These are phyloP conservation scores for Burhinus bistriatus DNA, from an alignment of 2,113 vertebrate genomes.

Conservation along the genomic window DNA sequence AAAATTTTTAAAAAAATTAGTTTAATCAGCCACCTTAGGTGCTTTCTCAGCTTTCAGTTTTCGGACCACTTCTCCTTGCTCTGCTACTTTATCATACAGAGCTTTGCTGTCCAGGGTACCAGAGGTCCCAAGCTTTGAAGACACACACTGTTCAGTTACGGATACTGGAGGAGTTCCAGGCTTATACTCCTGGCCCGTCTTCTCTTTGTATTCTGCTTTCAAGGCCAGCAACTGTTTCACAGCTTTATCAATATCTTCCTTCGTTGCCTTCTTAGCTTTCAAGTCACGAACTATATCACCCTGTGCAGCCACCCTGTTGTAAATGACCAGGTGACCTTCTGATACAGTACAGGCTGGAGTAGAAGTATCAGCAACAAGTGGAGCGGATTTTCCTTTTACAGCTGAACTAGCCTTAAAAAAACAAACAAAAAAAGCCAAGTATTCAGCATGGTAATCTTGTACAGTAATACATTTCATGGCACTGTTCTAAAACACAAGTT, in stretches of 20 bases:
- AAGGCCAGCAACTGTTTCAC: constrained; percentile 86
- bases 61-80: constrained; percentile 74
- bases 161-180: constrained; percentile 74
- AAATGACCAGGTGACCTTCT: constrained; percentile 65
- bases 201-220: constrained; percentile 90
- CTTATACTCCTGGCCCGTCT: constrained; percentile 90
- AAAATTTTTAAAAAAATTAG: no score
- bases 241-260: constrained; percentile 89
- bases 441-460: not conserved
- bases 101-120: not conserved
- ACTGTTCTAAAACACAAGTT: not conserved
- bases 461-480: not conserved
- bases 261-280: constrained; percentile 87
- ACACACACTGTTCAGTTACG: not conserved
- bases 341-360: not conserved
- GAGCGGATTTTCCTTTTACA: constrained; percentile 44
- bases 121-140: not conserved
- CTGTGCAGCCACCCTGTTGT: constrained; percentile 81
- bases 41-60: constrained; percentile 83
- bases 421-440: not conserved
- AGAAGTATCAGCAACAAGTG: not conserved
- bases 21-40: constrained; percentile 61
- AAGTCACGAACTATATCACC: constrained; percentile 88
- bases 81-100: constrained; percentile 74
- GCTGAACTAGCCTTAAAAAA: constrained; percentile 26